phyloP scores from a whole-genome alignment of 2,113 vertebrate genomes.

The Stigmatopora argus region DNA sequence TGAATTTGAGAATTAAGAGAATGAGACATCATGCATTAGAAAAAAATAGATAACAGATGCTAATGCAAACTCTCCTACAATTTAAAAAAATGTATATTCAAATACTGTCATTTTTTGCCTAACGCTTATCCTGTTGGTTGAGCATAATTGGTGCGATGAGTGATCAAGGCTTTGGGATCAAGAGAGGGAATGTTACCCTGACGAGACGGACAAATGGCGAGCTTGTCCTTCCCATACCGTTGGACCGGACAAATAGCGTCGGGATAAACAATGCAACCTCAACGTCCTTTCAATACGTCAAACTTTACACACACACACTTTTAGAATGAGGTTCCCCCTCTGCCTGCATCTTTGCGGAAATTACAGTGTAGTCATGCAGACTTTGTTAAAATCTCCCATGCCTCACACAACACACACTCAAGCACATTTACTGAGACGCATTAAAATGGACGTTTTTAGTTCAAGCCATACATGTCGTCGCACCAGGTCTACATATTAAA shows the following conservation, averaged over 20 bases:
- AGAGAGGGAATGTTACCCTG: conserved; percentile 13
- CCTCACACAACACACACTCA: conserved; percentile 13
- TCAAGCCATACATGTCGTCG: no score
- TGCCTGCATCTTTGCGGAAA: conserved; percentile 19
- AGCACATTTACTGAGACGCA: conserved; percentile 10
- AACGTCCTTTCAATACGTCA: conserved; percentile 16
- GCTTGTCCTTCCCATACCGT: conserved; percentile 22
- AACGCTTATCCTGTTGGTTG: neutral
- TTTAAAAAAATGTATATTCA: neutral
- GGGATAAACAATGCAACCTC: conserved; percentile 25
- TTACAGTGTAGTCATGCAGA: conserved; percentile 50
- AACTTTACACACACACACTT: conserved; percentile 50
- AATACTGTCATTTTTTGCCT: neutral
- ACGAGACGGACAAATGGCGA: conserved; percentile 25
- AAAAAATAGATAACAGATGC: neutral
- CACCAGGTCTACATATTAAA: conserved; percentile 4
- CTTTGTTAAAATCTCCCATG: conserved; percentile 41
- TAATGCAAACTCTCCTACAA: neutral
- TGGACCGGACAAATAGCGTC: conserved; percentile 26
- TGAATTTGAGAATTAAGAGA: neutral
- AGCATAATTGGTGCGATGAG: neutral
- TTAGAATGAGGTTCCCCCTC: conserved; percentile 15
- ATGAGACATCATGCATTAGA: neutral
- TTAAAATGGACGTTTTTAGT: conserved; percentile 1
- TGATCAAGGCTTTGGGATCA: conserved; percentile 12